Evolutionary conservation across 1,140 invertebrate genomes (phyloP), one percentile per base, ranked within the genome.

Genomic region (Drosophila orosa): DNA sequence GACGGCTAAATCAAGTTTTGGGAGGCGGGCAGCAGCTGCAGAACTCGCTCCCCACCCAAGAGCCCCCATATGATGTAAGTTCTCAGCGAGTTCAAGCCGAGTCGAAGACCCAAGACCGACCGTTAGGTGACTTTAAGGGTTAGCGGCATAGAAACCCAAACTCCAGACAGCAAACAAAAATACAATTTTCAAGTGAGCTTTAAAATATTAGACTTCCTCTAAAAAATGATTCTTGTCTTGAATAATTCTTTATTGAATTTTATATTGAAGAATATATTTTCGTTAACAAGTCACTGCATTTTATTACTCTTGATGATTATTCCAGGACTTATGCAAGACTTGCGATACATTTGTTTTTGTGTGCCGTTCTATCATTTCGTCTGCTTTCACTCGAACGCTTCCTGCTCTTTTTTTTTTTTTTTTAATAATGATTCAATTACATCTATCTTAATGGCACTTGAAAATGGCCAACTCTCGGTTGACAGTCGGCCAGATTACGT

Each of bases 391-490:
- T 86, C 22, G 48, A 61, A 42, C 33, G 39, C 22, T 22, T 56
- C 59, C 44, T 74, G 61, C 56, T 48, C 71, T 65, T 48, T 67
- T 72, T 61, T 61, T 69, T 48, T 66, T 65, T 48, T 67, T 72
- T 61, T 61, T 69, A 57, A 83, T 77, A 83, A 83, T 77, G 67
- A 79, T 87, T 83, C 69, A 62, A 77, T 87, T 80, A 80, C 62
- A 89, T 87, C 79, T 77, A 45, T 78, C 72, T 76, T 89, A 87
- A 87, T 83, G 84, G 19, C 84, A 83, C 79, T 86, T 67, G 83
- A 48, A 74, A 82, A 63, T 59, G 78, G 63, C 68, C 67, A 77
- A 65, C 54, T 55, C 47, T 60, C 76, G 31, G 58, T 27, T 68
- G 58, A 50, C 54, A 31, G 57, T 48, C 45, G n/a, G 63, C 31